phyloP scores from a whole-genome alignment of 2,113 vertebrate genomes.

The Labrus mixtus region DNA sequence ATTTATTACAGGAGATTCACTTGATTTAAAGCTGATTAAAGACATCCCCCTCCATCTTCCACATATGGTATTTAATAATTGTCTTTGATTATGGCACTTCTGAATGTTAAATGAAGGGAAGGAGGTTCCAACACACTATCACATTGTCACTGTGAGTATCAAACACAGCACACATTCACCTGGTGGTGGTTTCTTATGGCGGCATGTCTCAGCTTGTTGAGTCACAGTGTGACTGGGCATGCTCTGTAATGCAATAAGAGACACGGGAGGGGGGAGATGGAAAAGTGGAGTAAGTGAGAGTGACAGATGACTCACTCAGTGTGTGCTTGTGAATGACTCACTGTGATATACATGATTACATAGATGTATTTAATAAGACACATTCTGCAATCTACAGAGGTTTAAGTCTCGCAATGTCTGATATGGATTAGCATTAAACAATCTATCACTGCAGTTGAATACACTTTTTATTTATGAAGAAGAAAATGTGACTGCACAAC shows the following conservation, averaged over 20 bases:
- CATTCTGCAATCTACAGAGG: slow-evolving; percentile 20
- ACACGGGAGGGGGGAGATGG: slow-evolving; percentile 5
- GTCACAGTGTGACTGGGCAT: slow-evolving; percentile 54
- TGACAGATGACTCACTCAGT: slow-evolving; percentile 68
- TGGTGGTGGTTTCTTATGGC: slow-evolving; percentile 26
- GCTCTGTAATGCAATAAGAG: slow-evolving; percentile 54
- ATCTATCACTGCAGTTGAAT: not conserved
- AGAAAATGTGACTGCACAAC: not conserved
- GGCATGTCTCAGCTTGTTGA: slow-evolving; percentile 48
- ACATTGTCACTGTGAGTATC: no score
- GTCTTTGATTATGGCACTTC: no score
- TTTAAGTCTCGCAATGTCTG: slow-evolving; percentile 7
- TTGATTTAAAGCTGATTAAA: no score
- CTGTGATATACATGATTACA: slow-evolving; percentile 60
- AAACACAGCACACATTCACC: slow-evolving; percentile 1
- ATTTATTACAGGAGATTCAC: no score
- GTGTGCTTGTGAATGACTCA: slow-evolving; percentile 69
- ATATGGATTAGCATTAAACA: not conserved
- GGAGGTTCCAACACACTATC: no score
- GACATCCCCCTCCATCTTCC: no score
- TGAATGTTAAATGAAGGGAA: no score
- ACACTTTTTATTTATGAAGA: not conserved
- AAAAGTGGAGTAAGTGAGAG: slow-evolving; percentile 35
- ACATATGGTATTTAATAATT: no score
- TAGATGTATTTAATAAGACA: slow-evolving; percentile 32